A percentile compares a stretch with the other conserved stretches of the same genome.
Evolutionary conservation across 2,888 invertebrate species (phyloP).

Genomic region (Colostygia pectinataria): DNA sequence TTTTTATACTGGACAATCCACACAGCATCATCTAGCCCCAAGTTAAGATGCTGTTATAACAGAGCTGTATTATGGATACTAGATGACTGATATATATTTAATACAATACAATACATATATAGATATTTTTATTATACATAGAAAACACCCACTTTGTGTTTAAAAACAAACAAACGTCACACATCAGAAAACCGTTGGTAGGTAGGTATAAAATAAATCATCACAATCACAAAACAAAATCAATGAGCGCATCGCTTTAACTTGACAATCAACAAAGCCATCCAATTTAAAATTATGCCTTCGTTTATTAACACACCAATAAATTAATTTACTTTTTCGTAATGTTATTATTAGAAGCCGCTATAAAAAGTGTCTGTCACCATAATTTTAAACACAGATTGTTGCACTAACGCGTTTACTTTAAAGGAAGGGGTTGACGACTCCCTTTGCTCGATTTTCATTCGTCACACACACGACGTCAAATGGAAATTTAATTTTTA

Average conservation of each 20-base stretch:
- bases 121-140: too few species aligned
- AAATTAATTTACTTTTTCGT: slow-evolving; percentile 72
- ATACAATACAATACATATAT: too few species aligned
- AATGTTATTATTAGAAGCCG: slow-evolving; percentile 62
- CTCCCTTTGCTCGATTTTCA: slow-evolving; percentile 66
- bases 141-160: too few species aligned
- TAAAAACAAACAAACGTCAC: too few species aligned
- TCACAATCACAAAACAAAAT: slow-evolving; percentile 22
- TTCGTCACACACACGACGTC: slow-evolving; percentile 79
- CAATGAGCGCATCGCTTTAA: slow-evolving; percentile 17
- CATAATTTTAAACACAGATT: slow-evolving; percentile 79
- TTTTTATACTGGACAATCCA: too few species aligned
- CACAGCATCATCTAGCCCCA: too few species aligned
- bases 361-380: slow-evolving; percentile 76
- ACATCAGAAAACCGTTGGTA: not conserved
- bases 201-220: slow-evolving; percentile 13
- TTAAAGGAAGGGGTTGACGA: slow-evolving; percentile 69
- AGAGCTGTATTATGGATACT: too few species aligned
- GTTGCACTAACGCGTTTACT: slow-evolving; percentile 66
- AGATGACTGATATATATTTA: too few species aligned
- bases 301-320: slow-evolving; percentile 64
- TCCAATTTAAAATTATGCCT: slow-evolving; percentile 60
- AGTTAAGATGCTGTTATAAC: too few species aligned
- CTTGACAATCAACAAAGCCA: slow-evolving; percentile 21
- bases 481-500: slow-evolving; percentile 77